These are phyloP conservation scores for Battus philenor DNA, from an alignment of 1,140 invertebrate genomes.

Conservation along the genomic window DNA sequence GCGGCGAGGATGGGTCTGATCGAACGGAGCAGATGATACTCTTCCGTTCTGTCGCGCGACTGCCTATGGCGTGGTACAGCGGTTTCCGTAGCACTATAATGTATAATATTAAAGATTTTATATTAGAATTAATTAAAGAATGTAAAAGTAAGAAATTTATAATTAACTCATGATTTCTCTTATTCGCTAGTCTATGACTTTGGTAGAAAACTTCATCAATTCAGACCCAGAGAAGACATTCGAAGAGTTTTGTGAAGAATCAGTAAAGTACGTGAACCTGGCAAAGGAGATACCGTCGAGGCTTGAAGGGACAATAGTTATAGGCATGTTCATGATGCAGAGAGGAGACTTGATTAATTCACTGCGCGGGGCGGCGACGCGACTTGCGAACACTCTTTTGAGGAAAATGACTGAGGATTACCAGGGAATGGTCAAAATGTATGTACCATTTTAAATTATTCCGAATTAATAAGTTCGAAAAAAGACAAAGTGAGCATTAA, in stretches of 20 bases:
- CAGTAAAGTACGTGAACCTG: constrained; percentile 81
- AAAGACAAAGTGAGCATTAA: too few species aligned
- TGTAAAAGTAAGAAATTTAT: too few species aligned
- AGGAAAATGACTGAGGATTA: constrained; percentile 87
- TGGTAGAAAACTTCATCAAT: constrained; percentile 83
- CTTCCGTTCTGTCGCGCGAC: too few species aligned
- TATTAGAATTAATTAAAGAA: too few species aligned
- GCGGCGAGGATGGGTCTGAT: too few species aligned
- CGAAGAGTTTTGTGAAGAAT: constrained; percentile 80
- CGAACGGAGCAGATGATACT: too few species aligned
- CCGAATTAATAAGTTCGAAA: too few species aligned
- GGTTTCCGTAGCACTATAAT: too few species aligned
- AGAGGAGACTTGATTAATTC: constrained; percentile 86
- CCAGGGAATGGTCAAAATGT: constrained; percentile 86
- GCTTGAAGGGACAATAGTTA: constrained; percentile 81
- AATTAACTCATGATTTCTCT: too few species aligned
- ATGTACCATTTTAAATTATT: constrained; percentile 50
- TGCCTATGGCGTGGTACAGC: too few species aligned
- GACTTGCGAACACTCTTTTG: constrained; percentile 83
- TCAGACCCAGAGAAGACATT: constrained; percentile 79
- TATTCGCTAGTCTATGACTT: constrained; percentile 64
- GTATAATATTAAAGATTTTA: too few species aligned
- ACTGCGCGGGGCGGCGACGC: constrained; percentile 82
- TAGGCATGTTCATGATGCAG: constrained; percentile 92
- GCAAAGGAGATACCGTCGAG: constrained; percentile 80